These are phyloP conservation scores for Dermochelys coriacea DNA, from an alignment of 2,797 vertebrate genomes.

Conservation along the genomic window DNA sequence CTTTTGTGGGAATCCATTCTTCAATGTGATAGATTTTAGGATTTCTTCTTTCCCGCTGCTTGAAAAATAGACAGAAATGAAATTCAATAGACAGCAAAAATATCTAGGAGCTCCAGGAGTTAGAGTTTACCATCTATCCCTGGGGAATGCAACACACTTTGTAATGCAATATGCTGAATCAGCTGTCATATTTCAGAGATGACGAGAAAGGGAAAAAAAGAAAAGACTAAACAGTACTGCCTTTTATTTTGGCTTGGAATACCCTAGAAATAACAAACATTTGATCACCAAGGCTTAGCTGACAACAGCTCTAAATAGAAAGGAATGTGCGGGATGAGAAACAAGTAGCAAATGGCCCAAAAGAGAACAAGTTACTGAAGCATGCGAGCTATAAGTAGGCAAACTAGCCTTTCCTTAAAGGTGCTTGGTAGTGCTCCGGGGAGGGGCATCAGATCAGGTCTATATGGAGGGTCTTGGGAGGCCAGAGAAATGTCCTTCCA, in stretches of 20 bases:
- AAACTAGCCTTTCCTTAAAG: background rate
- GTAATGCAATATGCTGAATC: slow-evolving; percentile 19
- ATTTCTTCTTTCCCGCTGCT: slow-evolving; percentile 51
- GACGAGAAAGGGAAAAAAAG: background rate
- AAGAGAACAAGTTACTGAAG: background rate
- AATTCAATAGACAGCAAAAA: slow-evolving; percentile 41
- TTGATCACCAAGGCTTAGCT: slow-evolving; percentile 30
- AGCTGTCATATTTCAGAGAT: background rate
- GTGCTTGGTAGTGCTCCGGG: background rate
- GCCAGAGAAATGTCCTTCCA: background rate
- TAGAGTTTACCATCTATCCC: slow-evolving; percentile 19
- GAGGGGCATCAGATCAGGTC: background rate
- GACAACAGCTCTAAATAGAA: slow-evolving; percentile 56
- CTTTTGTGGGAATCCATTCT: slow-evolving; percentile 36
- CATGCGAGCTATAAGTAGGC: fast-evolving
- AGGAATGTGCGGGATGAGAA: slow-evolving; percentile 57
- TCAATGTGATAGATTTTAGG: slow-evolving; percentile 16
- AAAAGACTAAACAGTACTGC: slow-evolving; percentile 40
- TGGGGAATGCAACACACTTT: background rate
- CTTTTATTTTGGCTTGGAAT: slow-evolving; percentile 41
- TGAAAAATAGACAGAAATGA: slow-evolving; percentile 41
- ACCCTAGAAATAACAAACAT: slow-evolving; percentile 56
- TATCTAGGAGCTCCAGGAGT: slow-evolving; percentile 52
- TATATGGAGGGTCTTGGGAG: background rate
- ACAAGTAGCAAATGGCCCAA: background rate